Percentiles rank a stretch among this genome's conserved stretches.
Conservation (phyloP, 2,888 invertebrate species). For the Melanchra persicariae region DNA sequence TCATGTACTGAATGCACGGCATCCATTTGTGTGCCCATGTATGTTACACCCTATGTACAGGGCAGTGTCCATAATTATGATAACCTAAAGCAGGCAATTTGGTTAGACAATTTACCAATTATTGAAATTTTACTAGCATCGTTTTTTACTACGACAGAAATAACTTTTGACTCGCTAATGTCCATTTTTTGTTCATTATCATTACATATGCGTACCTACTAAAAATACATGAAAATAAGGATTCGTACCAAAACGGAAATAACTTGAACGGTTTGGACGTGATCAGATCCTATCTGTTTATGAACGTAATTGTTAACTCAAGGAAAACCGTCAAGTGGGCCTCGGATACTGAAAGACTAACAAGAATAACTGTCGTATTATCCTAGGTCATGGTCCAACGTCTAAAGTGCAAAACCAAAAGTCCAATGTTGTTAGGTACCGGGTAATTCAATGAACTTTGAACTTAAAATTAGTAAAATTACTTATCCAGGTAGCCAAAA, state of each 20-base stretch:
- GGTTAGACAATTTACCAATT: background rate
- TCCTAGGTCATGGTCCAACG: background rate
- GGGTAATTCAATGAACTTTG: too few species aligned
- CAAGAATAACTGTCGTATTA: background rate
- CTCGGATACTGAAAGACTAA: background rate
- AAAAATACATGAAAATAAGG: background rate
- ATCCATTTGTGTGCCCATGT: too few species aligned
- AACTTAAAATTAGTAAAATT: too few species aligned
- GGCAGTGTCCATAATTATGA: too few species aligned
- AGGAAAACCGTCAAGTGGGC: background rate
- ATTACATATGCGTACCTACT: too few species aligned
- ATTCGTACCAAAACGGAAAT: background rate
- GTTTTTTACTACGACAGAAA: background rate
- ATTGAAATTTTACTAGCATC: background rate
- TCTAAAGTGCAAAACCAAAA: background rate
- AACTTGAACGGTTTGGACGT: background rate
- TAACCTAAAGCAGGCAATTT: background rate
- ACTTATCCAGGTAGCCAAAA: background rate
- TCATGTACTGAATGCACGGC: too few species aligned
- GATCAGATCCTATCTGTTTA: background rate
- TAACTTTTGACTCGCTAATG: too few species aligned
- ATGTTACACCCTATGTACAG: too few species aligned
- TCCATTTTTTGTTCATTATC: background rate
- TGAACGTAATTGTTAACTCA: background rate
- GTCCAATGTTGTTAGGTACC: background rate